phyloP scores from a whole-genome alignment of 64 coral and sea anemone genomes.

The Pocillopora verrucosa region DNA sequence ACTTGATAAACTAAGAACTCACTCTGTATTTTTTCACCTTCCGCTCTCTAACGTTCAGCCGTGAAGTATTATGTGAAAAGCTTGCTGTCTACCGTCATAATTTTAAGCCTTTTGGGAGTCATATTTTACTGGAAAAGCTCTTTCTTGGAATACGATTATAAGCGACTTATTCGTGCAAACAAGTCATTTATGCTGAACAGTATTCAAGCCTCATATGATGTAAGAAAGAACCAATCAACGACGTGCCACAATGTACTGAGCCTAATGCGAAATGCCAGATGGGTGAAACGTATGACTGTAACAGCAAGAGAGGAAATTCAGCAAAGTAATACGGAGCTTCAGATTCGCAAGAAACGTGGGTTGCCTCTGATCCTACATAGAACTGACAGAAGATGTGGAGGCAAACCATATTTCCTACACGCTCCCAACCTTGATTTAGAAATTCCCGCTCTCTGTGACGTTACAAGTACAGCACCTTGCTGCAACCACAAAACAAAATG shows the following conservation, averaged over 20 bases:
- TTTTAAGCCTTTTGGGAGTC: not conserved
- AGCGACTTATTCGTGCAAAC: not conserved
- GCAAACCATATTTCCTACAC: slow-evolving; percentile 11
- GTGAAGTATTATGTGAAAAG: not conserved
- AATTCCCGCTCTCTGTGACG: slow-evolving; percentile 42
- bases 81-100: not conserved
- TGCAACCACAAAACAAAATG: slow-evolving; percentile 40
- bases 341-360: slow-evolving; percentile 44
- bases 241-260: not conserved
- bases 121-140: not conserved
- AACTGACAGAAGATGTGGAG: slow-evolving; percentile 50
- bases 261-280: not conserved
- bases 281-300: not conserved
- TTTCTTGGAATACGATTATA: not conserved
- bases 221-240: not conserved
- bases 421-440: slow-evolving; percentile 32
- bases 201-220: not conserved
- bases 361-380: slow-evolving; percentile 28
- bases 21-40: not conserved
- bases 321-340: not conserved
- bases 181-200: not conserved
- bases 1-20: no score
- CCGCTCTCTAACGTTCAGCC: not conserved
- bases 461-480: slow-evolving; percentile 29
- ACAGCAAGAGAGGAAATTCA: not conserved